Evolutionary conservation across 1,140 invertebrate species (phyloP), one percentile per base, ranked within the genome.

Genomic region (Psilanteris sp.): DNA sequence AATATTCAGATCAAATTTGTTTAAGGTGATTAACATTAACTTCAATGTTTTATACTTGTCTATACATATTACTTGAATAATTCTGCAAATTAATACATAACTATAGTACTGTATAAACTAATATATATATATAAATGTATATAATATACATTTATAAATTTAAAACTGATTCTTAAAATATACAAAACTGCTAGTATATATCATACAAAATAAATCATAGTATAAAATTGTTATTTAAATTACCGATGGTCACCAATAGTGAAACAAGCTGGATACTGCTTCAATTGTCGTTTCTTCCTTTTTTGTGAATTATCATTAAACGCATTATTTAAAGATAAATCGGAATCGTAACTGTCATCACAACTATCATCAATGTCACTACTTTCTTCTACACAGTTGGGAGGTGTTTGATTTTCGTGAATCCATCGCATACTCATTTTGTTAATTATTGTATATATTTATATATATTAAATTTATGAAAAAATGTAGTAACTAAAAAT

Each of bases 351-450:
- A 52, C 84, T 87, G 15, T 85, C 83, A 8, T 86, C 83, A 39
- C 83, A 83, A 50, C 83, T 87, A 41, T 87, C 83, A 29, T 87
- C 86, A 31, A 87, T 87, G 43, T 87, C 85, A 57, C 86, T 87
- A 46, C 79, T 81, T 16, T 87, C 85, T 31, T 87, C 86, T 16
- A 85, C 82, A 34, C 80, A 83, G n/a, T 83, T 86, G 3, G 85
- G 85, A 1, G 84, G 79, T 14, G 81, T 81, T 11, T 81, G 77
- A 9, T 82, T 87, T 26, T 86, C 84, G 57, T 87, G 81, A 32
- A 87, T 87, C 86, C 86, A 87, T 8, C 81, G 82, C 27, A 87
- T 73, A 32, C 86, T 87, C 85, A 87, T 87, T 50, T 78, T 81
- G n/a, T 34, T 20, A 20, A 20, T 20, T 20, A 5, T 3, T 20